Evolutionary conservation across 2,888 invertebrate genomes (phyloP), one percentile per base, ranked within the genome.

Genomic region (Thymelicus acteon): DNA sequence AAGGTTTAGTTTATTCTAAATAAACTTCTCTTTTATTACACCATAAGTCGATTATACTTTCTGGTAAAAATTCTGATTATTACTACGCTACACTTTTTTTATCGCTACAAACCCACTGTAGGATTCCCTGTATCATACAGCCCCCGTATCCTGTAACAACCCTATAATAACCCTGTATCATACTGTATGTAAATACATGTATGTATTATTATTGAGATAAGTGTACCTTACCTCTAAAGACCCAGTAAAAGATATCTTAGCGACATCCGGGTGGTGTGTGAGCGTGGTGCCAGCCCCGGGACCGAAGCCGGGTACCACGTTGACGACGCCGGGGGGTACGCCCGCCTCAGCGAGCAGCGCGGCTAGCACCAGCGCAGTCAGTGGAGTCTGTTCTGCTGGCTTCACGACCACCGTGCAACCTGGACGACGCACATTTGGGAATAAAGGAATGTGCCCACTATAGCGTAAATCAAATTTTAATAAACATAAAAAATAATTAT

Each of bases 381-480:
- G 90, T 0, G 98, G 97, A 0, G 98, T 99, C 89, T 98, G 98
- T 85, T 99, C 98, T 0, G 99, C 98, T 0, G 98, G 97, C 88
- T 99, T 99, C 75, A 98, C 94, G 0, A 98, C 95, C 15, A 98
- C 95, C 0, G 97, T 97, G 82, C 98, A 96, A 77, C 96, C 97
- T 64, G 49, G 6, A 7, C 15, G 24, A 95, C 87, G 67, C 99
- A 90, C 15, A 61, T 19, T 40, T 60, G 1, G 2, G 31, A 31
- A 31, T 31, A 5, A 31, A 31, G 31, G 31, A 31, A 31, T 31
- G 5, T 31, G 31, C 31, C 31, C 31, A 31, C 31, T 31, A 31
- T 31, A 31, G 31, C 31, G 31, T 31, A 31, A 2, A 3, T 31
- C 31, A 31, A 31, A 31, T 31, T 31, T 31, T 31, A 2, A 5